Evolutionary conservation across 2,113 vertebrate genomes (phyloP).

Genomic region (Rhodinocichla rosea): DNA sequence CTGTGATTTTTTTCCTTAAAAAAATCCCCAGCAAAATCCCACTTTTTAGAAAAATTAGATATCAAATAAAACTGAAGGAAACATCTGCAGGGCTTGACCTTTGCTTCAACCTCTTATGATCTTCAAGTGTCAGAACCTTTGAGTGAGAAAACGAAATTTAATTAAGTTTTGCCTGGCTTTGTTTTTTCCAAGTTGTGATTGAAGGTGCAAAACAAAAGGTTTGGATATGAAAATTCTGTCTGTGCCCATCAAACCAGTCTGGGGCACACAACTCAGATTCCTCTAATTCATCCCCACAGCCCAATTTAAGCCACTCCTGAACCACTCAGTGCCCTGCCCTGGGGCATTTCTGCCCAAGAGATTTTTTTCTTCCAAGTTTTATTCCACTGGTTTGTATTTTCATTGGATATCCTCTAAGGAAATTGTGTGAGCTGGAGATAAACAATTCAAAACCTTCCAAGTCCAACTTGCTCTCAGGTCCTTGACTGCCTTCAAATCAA

Average conservation of each 20-base stretch:
- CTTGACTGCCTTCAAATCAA: not conserved
- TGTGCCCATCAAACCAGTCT: not conserved
- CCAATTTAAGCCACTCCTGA: not conserved
- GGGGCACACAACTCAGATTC: not conserved
- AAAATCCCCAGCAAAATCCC: rapidly evolving
- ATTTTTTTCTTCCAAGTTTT: not conserved
- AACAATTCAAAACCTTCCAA: not conserved
- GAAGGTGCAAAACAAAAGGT: not conserved
- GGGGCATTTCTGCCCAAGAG: not conserved
- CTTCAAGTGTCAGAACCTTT: not conserved
- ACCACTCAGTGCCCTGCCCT: not conserved
- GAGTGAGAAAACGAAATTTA: not conserved
- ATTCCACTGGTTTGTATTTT: not conserved
- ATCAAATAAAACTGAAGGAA: not conserved
- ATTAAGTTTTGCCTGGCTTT: not conserved
- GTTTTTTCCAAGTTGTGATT: not conserved
- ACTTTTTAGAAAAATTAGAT: not conserved
- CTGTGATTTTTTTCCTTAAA: not conserved
- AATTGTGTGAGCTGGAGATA: not conserved
- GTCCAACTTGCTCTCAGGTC: not conserved
- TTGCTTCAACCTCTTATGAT: not conserved
- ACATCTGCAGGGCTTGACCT: not conserved
- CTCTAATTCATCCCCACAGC: not conserved
- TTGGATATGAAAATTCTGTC: not conserved
- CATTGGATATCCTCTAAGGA: not conserved